These are phyloP conservation scores for Coenonympha arcania DNA, from an alignment of 2,888 invertebrate species.

Conservation along the genomic window DNA sequence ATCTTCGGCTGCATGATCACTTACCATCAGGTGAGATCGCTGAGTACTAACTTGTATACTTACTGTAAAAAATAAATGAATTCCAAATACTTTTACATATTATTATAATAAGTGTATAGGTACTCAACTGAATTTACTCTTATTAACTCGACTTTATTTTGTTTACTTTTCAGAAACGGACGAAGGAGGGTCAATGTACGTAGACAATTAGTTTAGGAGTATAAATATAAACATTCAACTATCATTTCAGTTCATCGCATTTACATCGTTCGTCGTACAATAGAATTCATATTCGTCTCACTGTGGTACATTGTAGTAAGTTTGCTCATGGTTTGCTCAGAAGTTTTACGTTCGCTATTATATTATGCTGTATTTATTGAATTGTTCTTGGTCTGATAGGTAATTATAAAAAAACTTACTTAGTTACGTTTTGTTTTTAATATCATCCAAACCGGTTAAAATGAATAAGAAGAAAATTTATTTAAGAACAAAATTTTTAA, in stretches of 20 bases:
- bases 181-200: constrained; percentile 13
- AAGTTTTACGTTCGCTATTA: constrained; percentile 1
- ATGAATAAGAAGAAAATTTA: no score
- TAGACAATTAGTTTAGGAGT: constrained; percentile 22
- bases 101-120: background rate
- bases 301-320: background rate
- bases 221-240: constrained; percentile 7
- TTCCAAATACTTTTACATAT: no score
- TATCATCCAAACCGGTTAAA: no score
- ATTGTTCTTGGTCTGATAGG: background rate
- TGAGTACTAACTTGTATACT: no score
- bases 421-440: no score
- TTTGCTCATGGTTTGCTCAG: constrained; percentile 13
- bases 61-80: no score
- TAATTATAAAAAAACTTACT: no score
- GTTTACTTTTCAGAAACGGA: constrained; percentile 15
- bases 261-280: constrained; percentile 5
- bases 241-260: constrained; percentile 21
- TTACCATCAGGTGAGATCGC: background rate
- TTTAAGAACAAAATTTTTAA: no score
- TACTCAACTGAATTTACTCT: background rate
- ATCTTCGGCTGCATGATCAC: no score
- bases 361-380: background rate
- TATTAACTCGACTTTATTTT: background rate
- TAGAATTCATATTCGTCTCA: background rate